A percentile compares a stretch with the other conserved stretches of the same genome.
Evolutionary conservation across 2,113 vertebrate genomes (phyloP).

Genomic region (Nansenia antarctica): DNA sequence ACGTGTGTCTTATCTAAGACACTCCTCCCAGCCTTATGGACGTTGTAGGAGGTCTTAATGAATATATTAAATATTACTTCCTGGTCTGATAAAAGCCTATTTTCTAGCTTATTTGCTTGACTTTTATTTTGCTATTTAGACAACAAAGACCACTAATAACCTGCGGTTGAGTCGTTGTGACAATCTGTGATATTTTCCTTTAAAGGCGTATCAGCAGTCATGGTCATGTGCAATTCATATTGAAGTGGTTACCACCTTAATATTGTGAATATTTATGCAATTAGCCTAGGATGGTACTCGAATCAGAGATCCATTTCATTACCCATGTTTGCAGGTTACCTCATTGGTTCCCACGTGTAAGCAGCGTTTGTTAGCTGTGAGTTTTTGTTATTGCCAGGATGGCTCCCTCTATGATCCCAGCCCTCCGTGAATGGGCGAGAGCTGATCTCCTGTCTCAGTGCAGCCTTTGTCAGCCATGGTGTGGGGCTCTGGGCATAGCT

Average conservation of each 20-base stretch:
- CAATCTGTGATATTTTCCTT: background rate
- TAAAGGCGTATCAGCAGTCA: no score
- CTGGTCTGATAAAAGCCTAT: no score
- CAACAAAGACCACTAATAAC: background rate
- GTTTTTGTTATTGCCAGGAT: background rate
- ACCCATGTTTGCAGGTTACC: background rate
- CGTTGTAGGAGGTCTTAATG: no score
- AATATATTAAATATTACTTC: no score
- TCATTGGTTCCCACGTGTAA: background rate
- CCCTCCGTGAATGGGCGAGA: background rate
- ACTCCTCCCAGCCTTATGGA: no score
- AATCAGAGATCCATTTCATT: background rate
- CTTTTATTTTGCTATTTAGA: no score
- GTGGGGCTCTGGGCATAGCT: slow-evolving; percentile 58
- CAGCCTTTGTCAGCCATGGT: slow-evolving; percentile 53
- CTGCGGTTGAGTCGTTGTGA: no score
- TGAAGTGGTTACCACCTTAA: no score
- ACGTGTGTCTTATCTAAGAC: no score
- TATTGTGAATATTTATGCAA: background rate
- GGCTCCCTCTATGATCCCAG: slow-evolving; percentile 21
- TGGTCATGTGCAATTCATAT: no score
- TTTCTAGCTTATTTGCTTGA: no score
- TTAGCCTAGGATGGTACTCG: background rate
- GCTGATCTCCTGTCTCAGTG: slow-evolving; percentile 45
- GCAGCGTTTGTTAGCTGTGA: background rate